Percentiles rank a stretch among this genome's conserved stretches.
Conservation (phyloP, 92 coral and sea anemone genomes). For the Phenganax subtilis region DNA sequence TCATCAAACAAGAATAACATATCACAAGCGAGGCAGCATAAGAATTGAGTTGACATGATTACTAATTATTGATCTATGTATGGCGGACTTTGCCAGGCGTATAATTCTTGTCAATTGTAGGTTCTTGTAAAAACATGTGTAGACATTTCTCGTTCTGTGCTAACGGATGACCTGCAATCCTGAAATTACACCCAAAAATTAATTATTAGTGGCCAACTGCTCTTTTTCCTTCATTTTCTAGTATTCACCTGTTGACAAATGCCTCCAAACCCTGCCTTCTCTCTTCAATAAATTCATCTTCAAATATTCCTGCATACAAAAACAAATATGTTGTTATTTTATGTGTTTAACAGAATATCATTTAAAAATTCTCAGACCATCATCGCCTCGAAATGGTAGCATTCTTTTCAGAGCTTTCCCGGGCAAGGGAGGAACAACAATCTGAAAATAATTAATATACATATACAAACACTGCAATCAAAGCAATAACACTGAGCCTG, state of each 20-base stretch:
- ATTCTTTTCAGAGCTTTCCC: constrained; percentile 89
- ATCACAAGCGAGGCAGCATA: too few relatives aligned
- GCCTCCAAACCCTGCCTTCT: constrained; percentile 92
- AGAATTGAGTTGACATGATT: too few relatives aligned
- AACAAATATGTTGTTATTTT: background rate
- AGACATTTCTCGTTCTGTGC: constrained; percentile 96
- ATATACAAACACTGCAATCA: background rate
- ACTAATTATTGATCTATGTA: constrained; percentile 37
- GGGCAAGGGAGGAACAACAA: constrained; percentile 92
- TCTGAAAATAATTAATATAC: constrained; percentile 42
- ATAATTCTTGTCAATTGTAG: constrained; percentile 88
- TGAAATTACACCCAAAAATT: constrained; percentile 13
- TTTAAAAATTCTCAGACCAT: constrained; percentile 53
- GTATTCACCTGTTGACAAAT: constrained; percentile 77
- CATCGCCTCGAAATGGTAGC: constrained; percentile 97
- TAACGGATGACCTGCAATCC: constrained; percentile 96
- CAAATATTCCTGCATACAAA: constrained; percentile 66
- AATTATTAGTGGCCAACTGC: background rate
- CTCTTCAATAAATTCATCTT: constrained; percentile 96
- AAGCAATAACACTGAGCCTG: too few relatives aligned
- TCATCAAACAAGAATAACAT: too few relatives aligned
- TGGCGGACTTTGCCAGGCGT: constrained; percentile 94
- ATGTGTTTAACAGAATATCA: background rate
- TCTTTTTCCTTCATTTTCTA: background rate
- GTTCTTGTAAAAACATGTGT: constrained; percentile 94